Percentiles rank a stretch among this genome's conserved stretches.
Evolutionary conservation across 2,797 vertebrate genomes (phyloP).

Genomic region (Morelia viridis): DNA sequence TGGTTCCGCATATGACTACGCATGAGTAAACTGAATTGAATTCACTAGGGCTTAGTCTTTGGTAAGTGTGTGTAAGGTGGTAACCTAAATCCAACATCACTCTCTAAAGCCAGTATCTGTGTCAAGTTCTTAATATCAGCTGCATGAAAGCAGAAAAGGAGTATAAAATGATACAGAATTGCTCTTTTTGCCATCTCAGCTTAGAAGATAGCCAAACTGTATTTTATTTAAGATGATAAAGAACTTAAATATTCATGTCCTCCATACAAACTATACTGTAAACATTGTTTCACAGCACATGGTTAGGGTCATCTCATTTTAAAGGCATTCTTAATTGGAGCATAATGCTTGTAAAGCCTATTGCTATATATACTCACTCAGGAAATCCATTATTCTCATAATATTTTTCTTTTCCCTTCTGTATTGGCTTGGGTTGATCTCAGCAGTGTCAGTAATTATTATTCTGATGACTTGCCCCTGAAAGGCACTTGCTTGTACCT

Average conservation of each 20-base stretch:
- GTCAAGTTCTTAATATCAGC: conserved; percentile 3
- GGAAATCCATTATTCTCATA: conserved; percentile 53
- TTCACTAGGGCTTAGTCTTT: neutral
- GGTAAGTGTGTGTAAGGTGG: neutral
- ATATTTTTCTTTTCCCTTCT: conserved; percentile 63
- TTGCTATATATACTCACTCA: conserved; percentile 43
- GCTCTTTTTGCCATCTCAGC: conserved; percentile 28
- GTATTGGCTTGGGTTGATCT: conserved; percentile 71
- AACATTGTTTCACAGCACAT: neutral
- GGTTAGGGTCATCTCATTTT: conserved; percentile 19
- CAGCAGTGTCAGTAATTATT: conserved; percentile 77
- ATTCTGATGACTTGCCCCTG: conserved; percentile 78
- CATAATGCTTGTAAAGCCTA: conserved; percentile 39
- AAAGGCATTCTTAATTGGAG: conserved; percentile 42
- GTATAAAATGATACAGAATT: conserved; percentile 27
- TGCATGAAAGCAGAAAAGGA: conserved; percentile 33
- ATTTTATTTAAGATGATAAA: conserved; percentile 43
- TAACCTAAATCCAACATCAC: neutral
- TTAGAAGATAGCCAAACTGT: conserved; percentile 31
- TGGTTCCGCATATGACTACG: neutral
- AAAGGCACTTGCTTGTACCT: conserved; percentile 74
- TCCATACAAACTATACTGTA: neutral
- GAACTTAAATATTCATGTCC: conserved; percentile 29
- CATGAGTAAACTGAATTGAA: neutral
- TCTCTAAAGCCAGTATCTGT: neutral